Evolutionary conservation across 1,140 invertebrate species (phyloP).

Genomic region (Sinonovacula constricta): DNA sequence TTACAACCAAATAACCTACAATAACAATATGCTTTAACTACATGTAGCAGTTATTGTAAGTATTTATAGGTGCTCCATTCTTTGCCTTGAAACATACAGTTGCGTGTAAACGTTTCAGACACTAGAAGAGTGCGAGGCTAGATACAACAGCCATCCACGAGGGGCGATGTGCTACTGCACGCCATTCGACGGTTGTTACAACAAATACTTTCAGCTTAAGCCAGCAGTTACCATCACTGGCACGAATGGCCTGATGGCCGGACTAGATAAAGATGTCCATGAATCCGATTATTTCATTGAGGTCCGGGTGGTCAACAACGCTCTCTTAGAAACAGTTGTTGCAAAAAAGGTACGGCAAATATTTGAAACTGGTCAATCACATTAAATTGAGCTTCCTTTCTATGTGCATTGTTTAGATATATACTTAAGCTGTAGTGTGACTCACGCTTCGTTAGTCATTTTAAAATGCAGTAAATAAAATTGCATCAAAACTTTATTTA

Average conservation of each 20-base stretch:
- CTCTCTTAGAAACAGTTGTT: background rate
- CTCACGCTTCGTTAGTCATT: too few relatives aligned
- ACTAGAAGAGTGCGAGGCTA: background rate
- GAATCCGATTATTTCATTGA: conserved; percentile 27
- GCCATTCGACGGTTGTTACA: conserved; percentile 37
- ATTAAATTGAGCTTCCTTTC: too few relatives aligned
- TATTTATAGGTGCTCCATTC: too few relatives aligned
- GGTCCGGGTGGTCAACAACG: conserved; percentile 12
- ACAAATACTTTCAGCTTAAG: conserved; percentile 10
- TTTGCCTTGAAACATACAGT: too few relatives aligned
- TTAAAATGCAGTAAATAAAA: too few relatives aligned
- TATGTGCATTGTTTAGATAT: too few relatives aligned
- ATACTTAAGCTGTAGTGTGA: too few relatives aligned
- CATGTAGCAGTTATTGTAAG: too few relatives aligned
- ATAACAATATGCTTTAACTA: too few relatives aligned
- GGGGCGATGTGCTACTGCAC: conserved; percentile 39
- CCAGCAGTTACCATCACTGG: background rate
- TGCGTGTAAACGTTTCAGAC: conserved; percentile 7
- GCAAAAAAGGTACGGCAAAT: conserved; percentile 28
- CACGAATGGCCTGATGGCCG: background rate
- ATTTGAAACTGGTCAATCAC: too few relatives aligned
- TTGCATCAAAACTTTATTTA: too few relatives aligned
- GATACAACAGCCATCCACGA: conserved; percentile 13
- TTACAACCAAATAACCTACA: too few relatives aligned
- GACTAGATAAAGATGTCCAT: background rate